Evolutionary conservation across 2,797 vertebrate species (phyloP).

Genomic region (Tinamus major): DNA sequence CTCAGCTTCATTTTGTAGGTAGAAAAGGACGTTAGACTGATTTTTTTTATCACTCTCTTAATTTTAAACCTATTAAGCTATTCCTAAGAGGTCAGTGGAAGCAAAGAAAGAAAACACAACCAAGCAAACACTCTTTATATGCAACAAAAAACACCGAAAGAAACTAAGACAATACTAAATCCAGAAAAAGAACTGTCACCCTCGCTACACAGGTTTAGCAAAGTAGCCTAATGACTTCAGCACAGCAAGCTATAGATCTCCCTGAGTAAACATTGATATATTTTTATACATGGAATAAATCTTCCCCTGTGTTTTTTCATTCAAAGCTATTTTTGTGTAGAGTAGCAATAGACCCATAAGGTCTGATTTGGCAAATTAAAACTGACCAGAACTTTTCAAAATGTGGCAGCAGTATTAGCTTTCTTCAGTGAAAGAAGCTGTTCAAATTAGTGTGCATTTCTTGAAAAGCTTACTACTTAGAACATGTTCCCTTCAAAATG

Average conservation of each 20-base stretch:
- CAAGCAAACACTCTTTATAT: neutral
- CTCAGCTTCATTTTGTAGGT: slow-evolving; percentile 28
- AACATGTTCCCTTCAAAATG: neutral
- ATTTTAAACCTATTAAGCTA: slow-evolving; percentile 30
- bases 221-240: slow-evolving; percentile 26
- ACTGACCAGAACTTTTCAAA: neutral
- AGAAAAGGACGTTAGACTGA: neutral
- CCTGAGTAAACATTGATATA: slow-evolving; percentile 10
- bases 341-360: neutral
- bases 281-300: slow-evolving; percentile 29
- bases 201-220: neutral
- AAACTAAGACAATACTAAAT: slow-evolving; percentile 20
- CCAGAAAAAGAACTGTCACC: neutral
- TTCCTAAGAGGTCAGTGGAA: neutral
- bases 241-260: neutral
- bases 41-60: neutral
- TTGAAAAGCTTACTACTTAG: neutral
- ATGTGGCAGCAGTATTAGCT: neutral
- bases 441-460: neutral
- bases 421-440: neutral
- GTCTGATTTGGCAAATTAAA: neutral
- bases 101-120: neutral
- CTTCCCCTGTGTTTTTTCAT: neutral
- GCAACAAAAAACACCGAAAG: neutral
- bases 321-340: slow-evolving; percentile 4